Evolutionary conservation across 2,888 invertebrate genomes (phyloP).

Genomic region (Xanthorhoe spadicearia): DNA sequence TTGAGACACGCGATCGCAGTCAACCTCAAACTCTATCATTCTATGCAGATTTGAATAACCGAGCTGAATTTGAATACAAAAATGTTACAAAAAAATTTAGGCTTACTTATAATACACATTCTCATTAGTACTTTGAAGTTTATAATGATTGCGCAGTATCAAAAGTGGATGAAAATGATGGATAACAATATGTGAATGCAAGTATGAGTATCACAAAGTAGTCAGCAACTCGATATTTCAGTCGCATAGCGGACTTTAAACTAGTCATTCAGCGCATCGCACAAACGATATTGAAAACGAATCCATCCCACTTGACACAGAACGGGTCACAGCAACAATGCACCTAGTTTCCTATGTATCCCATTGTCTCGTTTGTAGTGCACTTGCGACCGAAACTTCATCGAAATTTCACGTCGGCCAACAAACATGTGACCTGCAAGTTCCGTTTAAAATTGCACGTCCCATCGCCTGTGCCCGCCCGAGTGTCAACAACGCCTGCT

Average conservation of each 20-base stretch:
- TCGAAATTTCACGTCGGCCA: conserved; percentile 65
- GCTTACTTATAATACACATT: background rate
- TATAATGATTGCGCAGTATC: background rate
- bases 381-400: conserved; percentile 59
- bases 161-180: background rate
- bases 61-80: conserved; percentile 4
- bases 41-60: conserved; percentile 35
- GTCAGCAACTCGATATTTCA: conserved; percentile 15
- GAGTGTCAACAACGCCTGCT: conserved; percentile 69
- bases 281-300: conserved; percentile 36
- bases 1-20: conserved; percentile 53
- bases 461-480: conserved; percentile 61
- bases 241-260: conserved; percentile 16
- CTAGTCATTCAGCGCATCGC: conserved; percentile 17
- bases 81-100: no score
- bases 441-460: conserved; percentile 77
- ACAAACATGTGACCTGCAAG: conserved; percentile 59
- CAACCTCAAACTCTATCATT: conserved; percentile 34
- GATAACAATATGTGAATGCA: background rate
- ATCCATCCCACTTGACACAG: conserved; percentile 36
- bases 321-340: conserved; percentile 38
- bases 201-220: background rate
- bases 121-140: background rate
- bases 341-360: conserved; percentile 41
- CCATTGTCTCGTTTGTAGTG: conserved; percentile 47